Evolutionary conservation across 2,797 vertebrate genomes (phyloP), one percentile per base, ranked within the genome.

Genomic region (Remorina albescens): DNA sequence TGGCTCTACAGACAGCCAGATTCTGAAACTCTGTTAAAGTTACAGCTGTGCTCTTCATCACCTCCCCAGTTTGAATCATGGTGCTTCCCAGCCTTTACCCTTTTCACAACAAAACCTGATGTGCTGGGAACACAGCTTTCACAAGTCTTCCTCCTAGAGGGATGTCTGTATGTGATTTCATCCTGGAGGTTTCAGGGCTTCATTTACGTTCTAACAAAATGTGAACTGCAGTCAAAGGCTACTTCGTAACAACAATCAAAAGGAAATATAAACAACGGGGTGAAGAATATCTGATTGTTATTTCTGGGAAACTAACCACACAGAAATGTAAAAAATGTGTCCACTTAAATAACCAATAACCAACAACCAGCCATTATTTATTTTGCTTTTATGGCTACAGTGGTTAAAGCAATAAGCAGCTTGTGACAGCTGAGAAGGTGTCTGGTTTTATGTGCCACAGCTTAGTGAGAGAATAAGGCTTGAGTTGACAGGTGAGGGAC

Each of bases 21-120:
- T 42, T 67, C 42, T 19, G 34, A 59, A 63, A 58, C 25, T 64
- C 42, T 60, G 44, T 53, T 61, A 64, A 47, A 28, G 55, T 36
- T 28, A 19, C 50, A 18, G 18, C 39, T 57, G 51, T 63, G 68
- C 37, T 78, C 56, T 56, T 53, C 39, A 62, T 66, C 56, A 55
- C 56, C 49, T 71, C 28, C 54, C 41, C 46, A 69, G 23, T 70
- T 54, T 65, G 18, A 67, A 30, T 63, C 59, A 37, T 1, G 41
- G 57, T 7, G 30, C 32, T 65, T 63, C n/a, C n/a, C 46, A 36
- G 62, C 57, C 15, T 66, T 55, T 6, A 34, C 2, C 39, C 39
- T 23, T 66, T 59, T 56, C 44, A 61, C 72, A 61, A 25, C 18
- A 18, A 10, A 21, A 39, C 49, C 30, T 1, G 54, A 47, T 50